Conservation (phyloP, 1,140 invertebrate genomes). For the Drosophila erecta region DNA sequence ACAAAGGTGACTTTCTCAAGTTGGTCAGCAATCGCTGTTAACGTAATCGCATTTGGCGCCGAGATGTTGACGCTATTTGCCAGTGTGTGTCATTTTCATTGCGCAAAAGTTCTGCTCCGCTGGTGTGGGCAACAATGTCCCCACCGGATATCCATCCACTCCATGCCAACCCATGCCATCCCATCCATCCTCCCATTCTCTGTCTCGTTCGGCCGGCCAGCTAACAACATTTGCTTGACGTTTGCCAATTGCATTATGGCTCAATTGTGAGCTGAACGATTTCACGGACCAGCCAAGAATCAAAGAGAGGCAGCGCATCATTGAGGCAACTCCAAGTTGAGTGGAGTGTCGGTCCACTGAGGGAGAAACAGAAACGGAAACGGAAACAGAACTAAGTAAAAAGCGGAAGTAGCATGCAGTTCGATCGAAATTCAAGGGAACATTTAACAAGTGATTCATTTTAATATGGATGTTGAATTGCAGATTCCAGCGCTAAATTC, state of each 20-base stretch:
- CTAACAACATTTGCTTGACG: constrained; percentile 81
- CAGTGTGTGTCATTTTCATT: constrained; percentile 69
- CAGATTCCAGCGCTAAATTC: too few relatives aligned
- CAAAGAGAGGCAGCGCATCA: constrained; percentile 40
- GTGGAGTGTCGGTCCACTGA: constrained; percentile 37
- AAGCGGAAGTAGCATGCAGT: not conserved
- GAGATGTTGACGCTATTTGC: constrained; percentile 63
- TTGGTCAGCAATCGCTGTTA: constrained; percentile 50
- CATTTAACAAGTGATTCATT: too few relatives aligned
- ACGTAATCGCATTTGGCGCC: constrained; percentile 75
- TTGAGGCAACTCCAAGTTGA: constrained; percentile 27
- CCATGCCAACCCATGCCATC: too few relatives aligned
- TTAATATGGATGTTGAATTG: too few relatives aligned
- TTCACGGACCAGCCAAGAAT: constrained; percentile 50
- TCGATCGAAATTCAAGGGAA: not conserved
- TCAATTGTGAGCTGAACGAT: constrained; percentile 77
- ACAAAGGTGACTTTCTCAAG: constrained; percentile 71
- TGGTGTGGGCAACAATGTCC: constrained; percentile 48
- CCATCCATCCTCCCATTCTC: not conserved
- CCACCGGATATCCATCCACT: constrained; percentile 25
- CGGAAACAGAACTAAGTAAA: constrained; percentile 6
- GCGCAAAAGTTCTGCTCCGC: constrained; percentile 41
- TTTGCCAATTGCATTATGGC: constrained; percentile 83
- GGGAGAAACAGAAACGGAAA: constrained; percentile 7
- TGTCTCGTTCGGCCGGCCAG: constrained; percentile 46